Base-by-base conservation (phyloP, 2,888 invertebrate species). In the Eristalinus sepulchralis region DNA sequence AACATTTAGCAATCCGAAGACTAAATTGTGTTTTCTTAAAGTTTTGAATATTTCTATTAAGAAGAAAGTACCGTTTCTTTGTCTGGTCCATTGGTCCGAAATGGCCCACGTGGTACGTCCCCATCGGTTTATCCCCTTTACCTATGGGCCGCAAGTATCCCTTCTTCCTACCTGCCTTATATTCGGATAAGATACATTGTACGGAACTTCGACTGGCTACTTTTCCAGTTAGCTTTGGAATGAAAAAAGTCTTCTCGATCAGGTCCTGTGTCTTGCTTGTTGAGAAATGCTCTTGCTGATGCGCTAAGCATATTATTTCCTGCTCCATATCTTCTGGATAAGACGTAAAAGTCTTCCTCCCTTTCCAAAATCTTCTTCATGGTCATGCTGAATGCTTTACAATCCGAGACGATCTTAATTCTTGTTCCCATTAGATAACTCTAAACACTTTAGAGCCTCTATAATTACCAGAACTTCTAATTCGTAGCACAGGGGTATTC, bases 391-490 rank as follows among this genome's bases (percentile, higher is more conserved):
- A 31, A 31, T 31, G 31, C 31, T 4, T 39, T 39, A 11, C 13
- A 39, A 3, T 13, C 34, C 64, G 10, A 33, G 13, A 22, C 27
- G 2, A 33, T n/a, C n/a, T n/a, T n/a, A n/a, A n/a, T n/a, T n/a
- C n/a, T n/a, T n/a, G n/a, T n/a, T n/a, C n/a, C n/a, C n/a, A n/a
- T n/a, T n/a, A n/a, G n/a, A n/a, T n/a, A n/a, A n/a, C n/a, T n/a
- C n/a, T 64, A 64, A 3, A 22, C n/a, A 0, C 88, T 53, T 84
- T 5, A 88, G 20, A 1, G 88, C 83, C n/a, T 67, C 66, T n/a
- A 88, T 64, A n/a, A 89, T 77, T 0, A 88, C 89, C 2, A 88
- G 8, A 9, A 39, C 75, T 55, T 89, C 88, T 10, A 89, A 22
- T 55, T 88, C 88, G n/a, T 34, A 5, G 34, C 8, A 34, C 6